Base-by-base conservation (phyloP, 2,888 invertebrate genomes). In the Corbicula japonica region DNA sequence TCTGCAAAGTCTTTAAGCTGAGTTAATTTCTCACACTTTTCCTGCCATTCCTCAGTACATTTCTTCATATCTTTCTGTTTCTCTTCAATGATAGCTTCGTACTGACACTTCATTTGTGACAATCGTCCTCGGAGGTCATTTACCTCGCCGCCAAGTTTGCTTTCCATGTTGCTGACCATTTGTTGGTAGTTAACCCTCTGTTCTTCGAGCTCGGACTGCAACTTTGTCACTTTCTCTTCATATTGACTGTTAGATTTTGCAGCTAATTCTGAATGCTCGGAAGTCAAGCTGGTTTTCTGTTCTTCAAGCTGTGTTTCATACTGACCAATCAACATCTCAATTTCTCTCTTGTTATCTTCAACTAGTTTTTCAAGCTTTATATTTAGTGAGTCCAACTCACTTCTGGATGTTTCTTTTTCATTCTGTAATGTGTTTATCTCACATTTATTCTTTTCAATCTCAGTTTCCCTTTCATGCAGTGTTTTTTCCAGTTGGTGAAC, bases 81-180 rank as follows among this genome's bases (percentile, higher is more conserved):
- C 18, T 65, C 70, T 58, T 83, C 79, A 35, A 83, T 73, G 12
- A 79, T 50, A 8, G 76, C 76, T n/a, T 83, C 79, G 69, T 83
- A 83, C 54, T 83, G 83, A 60, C 83, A 83, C 34, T 83, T 83
- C 73, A 83, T 74, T 50, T 83, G 83, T 5, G 83, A 83, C 12
- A 83, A 46, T 32, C 83, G 38, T 26, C 73, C 76, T 34, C 73
- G 65, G 4, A 79, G 54, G 32, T 70, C 70, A 34, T 60, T 23
- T 2, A 54, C 73, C 65, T 83, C 83, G 10, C 71, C 75, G 21
- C 78, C 68, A 26, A 83, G 38, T 32, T 76, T 79, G n/a, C 68
- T 76, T 38, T 76, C 76, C 66, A 79, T 73, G 15, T 76, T 70
- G 52, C 76, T 62, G 30, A 83, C 66, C 65, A 79, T 74, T 30